These are phyloP conservation scores for Hipposideros larvatus DNA, from an alignment of 2,797 vertebrate species.

Conservation along the genomic window DNA sequence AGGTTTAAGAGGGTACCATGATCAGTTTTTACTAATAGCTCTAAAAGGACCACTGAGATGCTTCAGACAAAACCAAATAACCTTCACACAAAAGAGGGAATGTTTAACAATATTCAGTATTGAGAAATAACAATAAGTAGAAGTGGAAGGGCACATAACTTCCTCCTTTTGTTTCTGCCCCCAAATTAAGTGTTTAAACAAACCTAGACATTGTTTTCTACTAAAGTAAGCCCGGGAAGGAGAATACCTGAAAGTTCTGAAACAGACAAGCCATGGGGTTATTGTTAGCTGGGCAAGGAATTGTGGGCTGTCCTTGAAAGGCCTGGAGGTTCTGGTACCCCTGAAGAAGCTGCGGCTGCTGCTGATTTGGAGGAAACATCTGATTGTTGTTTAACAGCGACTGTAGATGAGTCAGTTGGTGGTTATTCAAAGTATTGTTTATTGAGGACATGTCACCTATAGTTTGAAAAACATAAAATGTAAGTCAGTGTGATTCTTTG, in stretches of 20 bases:
- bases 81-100: background rate
- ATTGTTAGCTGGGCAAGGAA: conserved; percentile 91
- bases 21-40: background rate
- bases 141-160: background rate
- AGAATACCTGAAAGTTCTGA: conserved; percentile 96
- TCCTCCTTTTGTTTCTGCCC: background rate
- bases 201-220: conserved; percentile 47
- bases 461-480: conserved; percentile 86
- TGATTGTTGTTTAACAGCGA: conserved; percentile 92
- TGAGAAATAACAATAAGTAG: background rate
- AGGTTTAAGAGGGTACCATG: background rate
- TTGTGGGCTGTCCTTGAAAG: conserved; percentile 93
- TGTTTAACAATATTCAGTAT: background rate
- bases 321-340: conserved; percentile 91
- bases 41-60: background rate
- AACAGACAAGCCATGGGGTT: conserved; percentile 96
- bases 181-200: background rate
- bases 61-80: conserved; percentile 56
- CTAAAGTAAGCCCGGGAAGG: background rate
- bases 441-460: conserved; percentile 93
- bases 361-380: conserved; percentile 91
- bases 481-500: conserved; percentile 76
- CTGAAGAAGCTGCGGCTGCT: conserved; percentile 93
- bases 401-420: conserved; percentile 93
- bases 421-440: conserved; percentile 92